Percentiles rank a stretch among this genome's conserved stretches.
phyloP scores from a whole-genome alignment of 2,113 vertebrate species.

The Eira barbara region DNA sequence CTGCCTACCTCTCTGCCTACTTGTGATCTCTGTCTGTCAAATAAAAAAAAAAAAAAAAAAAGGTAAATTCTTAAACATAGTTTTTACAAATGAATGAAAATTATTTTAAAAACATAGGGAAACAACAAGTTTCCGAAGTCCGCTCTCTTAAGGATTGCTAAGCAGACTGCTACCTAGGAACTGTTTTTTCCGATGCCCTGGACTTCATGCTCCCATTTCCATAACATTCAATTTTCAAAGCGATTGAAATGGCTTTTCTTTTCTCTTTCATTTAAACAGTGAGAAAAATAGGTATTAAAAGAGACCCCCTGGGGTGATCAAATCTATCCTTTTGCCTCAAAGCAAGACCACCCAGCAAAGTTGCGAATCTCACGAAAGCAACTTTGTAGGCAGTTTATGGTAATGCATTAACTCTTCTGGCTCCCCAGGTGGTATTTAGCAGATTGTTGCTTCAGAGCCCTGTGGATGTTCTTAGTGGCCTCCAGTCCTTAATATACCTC shows the following conservation, averaged over 20 bases:
- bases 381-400: constrained; percentile 67
- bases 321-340: constrained; percentile 64
- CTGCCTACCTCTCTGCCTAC: too few relatives aligned
- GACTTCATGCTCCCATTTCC: constrained; percentile 48
- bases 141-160: neutral
- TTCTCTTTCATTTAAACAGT: constrained; percentile 70
- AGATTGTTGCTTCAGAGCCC: constrained; percentile 65
- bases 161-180: neutral
- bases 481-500: neutral
- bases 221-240: constrained; percentile 68
- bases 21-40: too few relatives aligned
- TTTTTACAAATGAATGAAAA: constrained; percentile 58
- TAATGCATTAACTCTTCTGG: constrained; percentile 62
- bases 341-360: constrained; percentile 74
- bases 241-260: constrained; percentile 71
- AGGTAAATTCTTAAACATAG: constrained; percentile 43
- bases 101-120: constrained; percentile 27
- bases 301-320: constrained; percentile 65
- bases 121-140: constrained; percentile 24
- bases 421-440: constrained; percentile 62
- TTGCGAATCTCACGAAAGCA: constrained; percentile 63
- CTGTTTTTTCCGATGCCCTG: neutral
- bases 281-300: constrained; percentile 73
- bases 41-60: too few relatives aligned
- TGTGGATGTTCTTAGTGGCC: neutral